Evolutionary conservation across 2,888 invertebrate genomes (phyloP).

Genomic region (Drosophila helvetica): DNA sequence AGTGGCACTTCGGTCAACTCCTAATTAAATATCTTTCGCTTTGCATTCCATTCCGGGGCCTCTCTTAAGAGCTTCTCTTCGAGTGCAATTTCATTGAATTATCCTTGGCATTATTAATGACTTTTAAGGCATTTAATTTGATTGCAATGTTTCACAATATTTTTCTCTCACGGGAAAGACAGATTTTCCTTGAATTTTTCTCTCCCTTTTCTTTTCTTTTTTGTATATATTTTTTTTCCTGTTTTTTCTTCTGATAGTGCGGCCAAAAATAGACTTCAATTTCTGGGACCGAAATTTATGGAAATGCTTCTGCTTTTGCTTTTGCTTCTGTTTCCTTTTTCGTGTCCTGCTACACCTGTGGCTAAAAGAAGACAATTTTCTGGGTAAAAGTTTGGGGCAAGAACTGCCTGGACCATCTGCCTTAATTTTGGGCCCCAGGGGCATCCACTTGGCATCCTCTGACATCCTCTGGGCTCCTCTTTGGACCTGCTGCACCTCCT

Average conservation of each 20-base stretch:
- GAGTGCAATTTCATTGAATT: conserved; percentile 28
- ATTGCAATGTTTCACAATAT: conserved; percentile 37
- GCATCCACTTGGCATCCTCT: conserved; percentile 12
- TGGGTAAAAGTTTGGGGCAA: not conserved
- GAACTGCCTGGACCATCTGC: not conserved
- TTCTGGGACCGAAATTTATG: conserved; percentile 59
- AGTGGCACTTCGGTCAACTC: conserved; percentile 25
- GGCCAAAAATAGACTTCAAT: conserved; percentile 68
- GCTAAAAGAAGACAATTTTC: conserved; percentile 13
- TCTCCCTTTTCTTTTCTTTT: not conserved
- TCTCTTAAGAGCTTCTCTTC: not conserved
- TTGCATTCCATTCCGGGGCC: conserved; percentile 3
- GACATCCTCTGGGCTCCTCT: conserved; percentile 28
- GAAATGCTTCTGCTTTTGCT: conserved; percentile 57
- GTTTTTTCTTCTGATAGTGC: conserved; percentile 22
- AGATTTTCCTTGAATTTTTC: conserved; percentile 11
- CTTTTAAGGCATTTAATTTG: conserved; percentile 37
- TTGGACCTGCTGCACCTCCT: not conserved
- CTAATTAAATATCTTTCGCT: conserved; percentile 35
- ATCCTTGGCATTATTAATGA: conserved; percentile 27
- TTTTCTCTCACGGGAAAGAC: conserved; percentile 3
- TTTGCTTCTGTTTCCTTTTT: not conserved
- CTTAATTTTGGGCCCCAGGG: conserved; percentile 33
- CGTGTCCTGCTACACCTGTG: conserved; percentile 50
- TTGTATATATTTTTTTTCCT: too few species aligned